Percentiles rank a stretch among this genome's conserved stretches.
These are phyloP conservation scores for Adineta ricciae DNA, from an alignment of 2,888 invertebrate genomes.

Conservation along the genomic window DNA sequence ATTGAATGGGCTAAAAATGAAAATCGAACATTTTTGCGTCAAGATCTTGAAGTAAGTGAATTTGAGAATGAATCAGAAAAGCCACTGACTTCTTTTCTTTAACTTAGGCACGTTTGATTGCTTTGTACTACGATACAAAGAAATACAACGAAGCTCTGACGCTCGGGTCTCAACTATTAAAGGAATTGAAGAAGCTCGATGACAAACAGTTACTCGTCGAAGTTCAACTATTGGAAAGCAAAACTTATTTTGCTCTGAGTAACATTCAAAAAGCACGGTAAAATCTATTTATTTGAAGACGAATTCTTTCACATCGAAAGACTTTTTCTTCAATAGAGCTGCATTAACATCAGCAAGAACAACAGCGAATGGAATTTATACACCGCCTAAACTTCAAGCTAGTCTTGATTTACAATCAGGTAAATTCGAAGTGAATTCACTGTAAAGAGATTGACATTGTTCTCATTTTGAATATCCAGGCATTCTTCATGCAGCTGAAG, in stretches of 20 bases:
- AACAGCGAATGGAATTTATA: conserved; percentile 98
- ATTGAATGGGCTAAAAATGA: conserved; percentile 99
- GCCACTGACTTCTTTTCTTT: conserved; percentile 46
- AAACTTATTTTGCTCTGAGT: conserved; percentile 62
- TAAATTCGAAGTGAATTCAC: conserved; percentile 31
- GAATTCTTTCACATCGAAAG: not conserved
- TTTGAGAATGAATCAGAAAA: too few relatives aligned
- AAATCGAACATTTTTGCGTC: conserved; percentile 85
- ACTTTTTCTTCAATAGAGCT: conserved; percentile 56
- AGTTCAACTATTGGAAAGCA: conserved; percentile 91
- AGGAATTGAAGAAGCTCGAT: conserved; percentile 93
- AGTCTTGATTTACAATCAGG: conserved; percentile 92
- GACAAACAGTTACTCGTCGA: conserved; percentile 97
- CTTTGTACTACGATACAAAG: conserved; percentile 62
- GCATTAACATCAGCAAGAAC: conserved; percentile 93
- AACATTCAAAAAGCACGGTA: conserved; percentile 27
- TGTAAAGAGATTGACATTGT: conserved; percentile 23
- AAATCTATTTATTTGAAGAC: not conserved
- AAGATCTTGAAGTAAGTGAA: conserved; percentile 65
- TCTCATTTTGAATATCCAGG: conserved; percentile 43
- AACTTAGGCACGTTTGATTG: conserved; percentile 65
- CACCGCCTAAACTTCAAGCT: conserved; percentile 95
- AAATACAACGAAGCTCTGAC: conserved; percentile 39
- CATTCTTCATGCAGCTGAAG: conserved; percentile 97
- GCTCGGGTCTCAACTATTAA: conserved; percentile 65